These are phyloP conservation scores for Onychorhynchus coronatus DNA, from an alignment of 2,113 vertebrate species.

Conservation along the genomic window DNA sequence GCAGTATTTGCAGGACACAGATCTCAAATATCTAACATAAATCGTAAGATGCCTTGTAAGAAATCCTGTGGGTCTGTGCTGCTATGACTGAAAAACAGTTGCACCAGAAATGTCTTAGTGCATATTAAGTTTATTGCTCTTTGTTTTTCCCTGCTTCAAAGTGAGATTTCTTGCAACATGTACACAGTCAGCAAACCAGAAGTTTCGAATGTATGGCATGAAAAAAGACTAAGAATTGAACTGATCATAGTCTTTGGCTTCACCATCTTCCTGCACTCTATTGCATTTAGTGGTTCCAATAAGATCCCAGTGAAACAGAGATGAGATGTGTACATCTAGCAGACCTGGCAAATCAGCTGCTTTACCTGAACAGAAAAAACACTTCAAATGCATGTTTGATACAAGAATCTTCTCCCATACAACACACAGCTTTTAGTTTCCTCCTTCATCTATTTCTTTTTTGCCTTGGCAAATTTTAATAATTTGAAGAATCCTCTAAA, in stretches of 20 bases:
- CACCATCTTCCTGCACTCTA: not conserved
- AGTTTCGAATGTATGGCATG: not conserved
- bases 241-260: not conserved
- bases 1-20: not conserved
- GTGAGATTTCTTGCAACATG: not conserved
- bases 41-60: not conserved
- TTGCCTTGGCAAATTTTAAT: not conserved
- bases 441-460: not conserved
- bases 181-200: not conserved
- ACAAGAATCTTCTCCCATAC: not conserved
- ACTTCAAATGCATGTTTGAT: not conserved
- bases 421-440: not conserved
- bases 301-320: not conserved
- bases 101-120: not conserved
- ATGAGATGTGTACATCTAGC: not conserved
- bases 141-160: not conserved
- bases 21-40: not conserved
- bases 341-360: not conserved
- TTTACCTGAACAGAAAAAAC: not conserved
- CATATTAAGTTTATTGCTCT: not conserved
- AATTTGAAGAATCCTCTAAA: not conserved
- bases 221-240: not conserved
- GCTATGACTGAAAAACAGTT: not conserved
- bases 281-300: not conserved
- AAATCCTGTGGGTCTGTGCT: not conserved